Conservation (phyloP, 2,797 vertebrate genomes). For the Lacerta agilis region DNA sequence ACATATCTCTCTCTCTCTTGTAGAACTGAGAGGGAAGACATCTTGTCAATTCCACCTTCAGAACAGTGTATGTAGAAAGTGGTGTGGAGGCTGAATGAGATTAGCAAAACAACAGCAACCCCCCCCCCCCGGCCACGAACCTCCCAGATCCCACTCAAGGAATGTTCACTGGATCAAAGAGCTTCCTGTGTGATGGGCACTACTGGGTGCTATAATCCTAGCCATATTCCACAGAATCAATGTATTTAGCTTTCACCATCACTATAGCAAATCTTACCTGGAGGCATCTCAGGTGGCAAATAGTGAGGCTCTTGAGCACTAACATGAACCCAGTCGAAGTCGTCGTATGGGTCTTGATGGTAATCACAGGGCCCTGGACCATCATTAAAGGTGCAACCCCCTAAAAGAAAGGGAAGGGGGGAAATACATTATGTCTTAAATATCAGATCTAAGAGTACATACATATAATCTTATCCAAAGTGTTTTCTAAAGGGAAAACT, state of each 20-base stretch:
- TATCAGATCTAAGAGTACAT: slow-evolving; percentile 2
- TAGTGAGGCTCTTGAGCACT: slow-evolving; percentile 93
- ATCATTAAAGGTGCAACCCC: slow-evolving; percentile 94
- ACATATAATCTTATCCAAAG: background rate
- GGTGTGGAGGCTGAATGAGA: background rate
- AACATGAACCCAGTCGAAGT: slow-evolving; percentile 97
- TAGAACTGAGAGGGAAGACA: no score
- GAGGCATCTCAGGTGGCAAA: slow-evolving; percentile 91
- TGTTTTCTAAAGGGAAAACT: background rate
- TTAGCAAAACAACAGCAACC: background rate
- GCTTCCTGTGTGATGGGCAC: background rate
- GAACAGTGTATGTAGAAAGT: background rate
- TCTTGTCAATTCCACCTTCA: background rate
- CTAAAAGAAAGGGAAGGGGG: slow-evolving; percentile 73
- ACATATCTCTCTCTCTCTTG: background rate
- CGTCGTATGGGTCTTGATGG: slow-evolving; percentile 94
- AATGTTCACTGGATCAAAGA: background rate
- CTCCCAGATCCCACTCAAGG: no score
- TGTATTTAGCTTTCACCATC: background rate
- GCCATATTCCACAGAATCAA: background rate
- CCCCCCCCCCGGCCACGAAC: no score
- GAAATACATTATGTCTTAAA: slow-evolving; percentile 1
- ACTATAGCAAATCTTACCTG: slow-evolving; percentile 82
- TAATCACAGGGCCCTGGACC: slow-evolving; percentile 94
- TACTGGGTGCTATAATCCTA: background rate